Conservation (phyloP, 2,113 vertebrate genomes). For the Myrmophylax atrothorax region DNA sequence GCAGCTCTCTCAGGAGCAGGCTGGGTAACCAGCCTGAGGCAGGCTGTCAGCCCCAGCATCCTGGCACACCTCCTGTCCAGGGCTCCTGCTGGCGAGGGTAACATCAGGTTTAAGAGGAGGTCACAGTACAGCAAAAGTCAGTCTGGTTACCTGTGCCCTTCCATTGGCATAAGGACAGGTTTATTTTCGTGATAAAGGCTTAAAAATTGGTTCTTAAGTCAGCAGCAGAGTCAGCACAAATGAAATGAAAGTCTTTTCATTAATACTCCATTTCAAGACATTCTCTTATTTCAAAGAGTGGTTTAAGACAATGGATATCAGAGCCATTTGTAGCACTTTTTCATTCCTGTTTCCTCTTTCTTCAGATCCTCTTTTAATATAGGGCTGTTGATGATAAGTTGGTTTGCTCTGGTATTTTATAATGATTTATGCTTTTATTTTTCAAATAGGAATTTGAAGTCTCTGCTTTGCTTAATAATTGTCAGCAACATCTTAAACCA, state of each 20-base stretch:
- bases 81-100: neutral
- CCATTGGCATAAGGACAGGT: neutral
- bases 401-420: neutral
- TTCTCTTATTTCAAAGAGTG: neutral
- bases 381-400: neutral
- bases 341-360: neutral
- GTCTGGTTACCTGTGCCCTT: neutral
- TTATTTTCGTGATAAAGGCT: neutral
- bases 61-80: rapidly evolving
- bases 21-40: neutral
- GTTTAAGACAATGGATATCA: neutral
- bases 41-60: neutral
- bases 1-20: rapidly evolving
- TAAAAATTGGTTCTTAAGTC: neutral
- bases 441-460: neutral
- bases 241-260: neutral
- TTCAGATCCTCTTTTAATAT: neutral
- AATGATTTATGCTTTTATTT: neutral
- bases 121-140: neutral
- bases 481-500: neutral
- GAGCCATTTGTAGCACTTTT: neutral
- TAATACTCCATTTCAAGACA: neutral
- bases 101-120: neutral
- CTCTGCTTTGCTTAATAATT: neutral
- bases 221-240: neutral